Percentiles rank a stretch among this genome's conserved stretches.
Evolutionary conservation across 2,888 invertebrate species (phyloP).

Genomic region (Parthenolecanium corni): DNA sequence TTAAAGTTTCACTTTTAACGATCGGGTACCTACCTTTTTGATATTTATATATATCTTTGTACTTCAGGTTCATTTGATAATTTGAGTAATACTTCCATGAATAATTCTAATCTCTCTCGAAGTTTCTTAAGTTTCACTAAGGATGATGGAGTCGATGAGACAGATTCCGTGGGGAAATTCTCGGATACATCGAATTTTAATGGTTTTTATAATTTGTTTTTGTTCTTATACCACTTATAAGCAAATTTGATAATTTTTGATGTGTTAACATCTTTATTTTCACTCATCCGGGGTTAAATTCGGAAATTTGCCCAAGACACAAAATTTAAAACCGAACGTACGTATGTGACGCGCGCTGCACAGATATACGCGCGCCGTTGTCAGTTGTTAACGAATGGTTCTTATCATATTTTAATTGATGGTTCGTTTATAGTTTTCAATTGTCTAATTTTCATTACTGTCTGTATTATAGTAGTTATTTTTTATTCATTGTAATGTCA

Average conservation of each 20-base stretch:
- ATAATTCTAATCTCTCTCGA: neutral
- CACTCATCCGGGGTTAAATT: too few relatives aligned
- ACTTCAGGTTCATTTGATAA: neutral
- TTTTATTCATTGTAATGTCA: too few relatives aligned
- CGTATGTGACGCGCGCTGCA: neutral
- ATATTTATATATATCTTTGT: neutral
- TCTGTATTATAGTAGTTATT: too few relatives aligned
- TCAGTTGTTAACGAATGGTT: neutral
- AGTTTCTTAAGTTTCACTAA: neutral
- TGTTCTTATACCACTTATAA: neutral
- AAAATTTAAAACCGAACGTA: too few relatives aligned
- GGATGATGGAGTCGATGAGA: neutral
- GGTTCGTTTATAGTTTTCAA: too few relatives aligned
- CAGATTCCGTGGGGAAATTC: neutral
- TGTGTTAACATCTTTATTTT: neutral
- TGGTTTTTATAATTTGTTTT: neutral
- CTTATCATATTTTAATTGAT: neutral
- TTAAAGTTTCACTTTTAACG: too few relatives aligned
- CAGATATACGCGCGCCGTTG: too few relatives aligned
- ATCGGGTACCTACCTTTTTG: too few relatives aligned
- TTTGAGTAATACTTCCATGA: neutral
- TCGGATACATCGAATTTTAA: neutral
- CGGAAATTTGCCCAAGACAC: too few relatives aligned
- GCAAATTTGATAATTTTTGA: neutral
- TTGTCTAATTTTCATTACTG: too few relatives aligned